Conservation (phyloP, 2,888 invertebrate species). For the Sphinx pinastri region DNA sequence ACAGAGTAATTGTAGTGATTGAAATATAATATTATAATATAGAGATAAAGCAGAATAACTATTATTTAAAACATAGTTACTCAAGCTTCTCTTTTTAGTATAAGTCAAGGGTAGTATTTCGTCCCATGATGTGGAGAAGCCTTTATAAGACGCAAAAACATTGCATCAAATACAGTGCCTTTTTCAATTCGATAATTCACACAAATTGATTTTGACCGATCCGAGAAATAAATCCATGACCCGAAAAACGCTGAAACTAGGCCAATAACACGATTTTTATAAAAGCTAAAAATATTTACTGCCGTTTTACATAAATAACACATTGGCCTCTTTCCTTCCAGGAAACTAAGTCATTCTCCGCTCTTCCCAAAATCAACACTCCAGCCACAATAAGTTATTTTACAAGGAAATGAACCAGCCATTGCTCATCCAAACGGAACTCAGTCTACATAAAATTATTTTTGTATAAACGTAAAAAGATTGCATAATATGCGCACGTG, state of each 20-base stretch:
- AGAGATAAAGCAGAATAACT: too few relatives aligned
- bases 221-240: too few relatives aligned
- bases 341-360: neutral
- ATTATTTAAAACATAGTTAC: too few relatives aligned
- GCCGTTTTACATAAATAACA: neutral
- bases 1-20: too few relatives aligned
- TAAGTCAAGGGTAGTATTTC: too few relatives aligned
- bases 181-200: too few relatives aligned
- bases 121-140: too few relatives aligned
- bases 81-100: too few relatives aligned
- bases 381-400: neutral
- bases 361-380: neutral
- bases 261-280: neutral
- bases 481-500: constrained; percentile 9
- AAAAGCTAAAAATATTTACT: neutral
- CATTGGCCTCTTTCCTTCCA: neutral
- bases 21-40: too few relatives aligned
- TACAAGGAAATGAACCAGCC: constrained; percentile 2
- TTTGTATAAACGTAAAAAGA: constrained; percentile 1
- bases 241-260: neutral
- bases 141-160: too few relatives aligned
- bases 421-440: constrained; percentile 10
- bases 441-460: neutral
- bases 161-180: too few relatives aligned
- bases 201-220: too few relatives aligned